Evolutionary conservation across 2,113 vertebrate genomes (phyloP).

Genomic region (Lamprotornis superbus): DNA sequence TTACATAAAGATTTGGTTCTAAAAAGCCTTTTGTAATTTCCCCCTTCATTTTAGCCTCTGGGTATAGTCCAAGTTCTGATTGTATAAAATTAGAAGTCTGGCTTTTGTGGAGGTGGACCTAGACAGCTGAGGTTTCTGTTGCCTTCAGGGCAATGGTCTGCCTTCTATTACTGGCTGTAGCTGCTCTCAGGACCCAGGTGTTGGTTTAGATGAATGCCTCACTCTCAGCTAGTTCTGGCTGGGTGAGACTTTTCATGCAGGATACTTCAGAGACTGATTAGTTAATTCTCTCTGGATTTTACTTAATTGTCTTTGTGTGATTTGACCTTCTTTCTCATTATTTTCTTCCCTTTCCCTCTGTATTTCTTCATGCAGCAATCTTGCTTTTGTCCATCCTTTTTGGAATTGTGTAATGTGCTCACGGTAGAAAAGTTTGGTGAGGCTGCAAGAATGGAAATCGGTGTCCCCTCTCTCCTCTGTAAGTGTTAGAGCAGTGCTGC

Average conservation of each 20-base stretch:
- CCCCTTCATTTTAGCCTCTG: background rate
- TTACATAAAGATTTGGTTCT: background rate
- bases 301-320: background rate
- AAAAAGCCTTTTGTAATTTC: background rate
- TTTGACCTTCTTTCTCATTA: background rate
- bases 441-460: background rate
- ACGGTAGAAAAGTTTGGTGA: background rate
- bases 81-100: background rate
- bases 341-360: background rate
- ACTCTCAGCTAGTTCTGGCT: background rate
- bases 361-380: background rate
- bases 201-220: background rate
- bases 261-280: background rate
- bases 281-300: background rate
- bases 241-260: background rate
- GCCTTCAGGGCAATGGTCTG: background rate
- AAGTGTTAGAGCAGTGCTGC: background rate
- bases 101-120: background rate
- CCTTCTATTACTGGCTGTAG: background rate
- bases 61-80: background rate
- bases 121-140: background rate
- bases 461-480: background rate
- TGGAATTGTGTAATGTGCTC: background rate
- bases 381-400: background rate
- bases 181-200: background rate